These are phyloP conservation scores for Leptopilina boulardi DNA, from an alignment of 1,140 invertebrate genomes.

Conservation along the genomic window DNA sequence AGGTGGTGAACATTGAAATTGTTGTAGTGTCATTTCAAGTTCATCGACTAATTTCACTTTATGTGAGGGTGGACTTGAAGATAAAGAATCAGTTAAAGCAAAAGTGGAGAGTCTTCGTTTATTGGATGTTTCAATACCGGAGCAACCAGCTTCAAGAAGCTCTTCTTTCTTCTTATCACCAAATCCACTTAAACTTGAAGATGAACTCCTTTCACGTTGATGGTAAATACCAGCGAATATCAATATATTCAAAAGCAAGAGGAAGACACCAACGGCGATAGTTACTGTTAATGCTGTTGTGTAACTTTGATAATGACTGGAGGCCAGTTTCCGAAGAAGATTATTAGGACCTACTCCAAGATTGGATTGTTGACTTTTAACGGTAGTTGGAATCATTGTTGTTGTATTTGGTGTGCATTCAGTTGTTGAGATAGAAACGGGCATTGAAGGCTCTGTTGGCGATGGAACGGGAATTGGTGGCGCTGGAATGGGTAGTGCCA, in stretches of 20 bases:
- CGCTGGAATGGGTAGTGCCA: slow-evolving; percentile 78
- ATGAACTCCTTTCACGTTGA: slow-evolving; percentile 83
- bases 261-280: slow-evolving; percentile 92
- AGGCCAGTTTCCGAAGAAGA: slow-evolving; percentile 83
- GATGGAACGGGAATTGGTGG: slow-evolving; percentile 73
- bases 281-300: slow-evolving; percentile 94
- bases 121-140: slow-evolving; percentile 76
- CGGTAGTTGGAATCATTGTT: slow-evolving; percentile 70
- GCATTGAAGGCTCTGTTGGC: slow-evolving; percentile 72
- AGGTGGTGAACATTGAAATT: slow-evolving; percentile 80
- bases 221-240: slow-evolving; percentile 97
- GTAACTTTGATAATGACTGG: slow-evolving; percentile 89
- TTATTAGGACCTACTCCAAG: slow-evolving; percentile 78
- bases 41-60: slow-evolving; percentile 82
- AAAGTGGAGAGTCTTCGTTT: slow-evolving; percentile 78
- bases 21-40: slow-evolving; percentile 81
- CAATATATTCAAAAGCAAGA: slow-evolving; percentile 92
- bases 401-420: slow-evolving; percentile 73
- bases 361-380: slow-evolving; percentile 61
- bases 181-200: slow-evolving; percentile 59
- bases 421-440: slow-evolving; percentile 62
- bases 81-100: slow-evolving; percentile 64
- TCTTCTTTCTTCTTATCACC: slow-evolving; percentile 85
- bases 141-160: slow-evolving; percentile 82
- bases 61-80: slow-evolving; percentile 77